Conservation (phyloP, 2,113 vertebrate species). For the Regulus satrapa region DNA sequence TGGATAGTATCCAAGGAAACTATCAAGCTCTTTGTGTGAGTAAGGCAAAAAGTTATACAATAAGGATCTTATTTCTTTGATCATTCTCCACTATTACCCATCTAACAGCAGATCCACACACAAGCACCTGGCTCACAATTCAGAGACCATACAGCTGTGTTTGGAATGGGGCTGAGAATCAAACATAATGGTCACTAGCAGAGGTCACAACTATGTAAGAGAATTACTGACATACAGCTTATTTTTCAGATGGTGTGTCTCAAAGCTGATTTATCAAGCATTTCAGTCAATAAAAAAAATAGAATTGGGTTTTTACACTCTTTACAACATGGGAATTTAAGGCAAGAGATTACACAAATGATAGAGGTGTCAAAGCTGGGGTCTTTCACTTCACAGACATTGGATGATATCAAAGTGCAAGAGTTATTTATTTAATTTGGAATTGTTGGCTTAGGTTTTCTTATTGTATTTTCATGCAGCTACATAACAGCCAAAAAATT, state of each 20-base stretch:
- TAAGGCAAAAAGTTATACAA: neutral
- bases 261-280: neutral
- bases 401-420: neutral
- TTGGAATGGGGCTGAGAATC: neutral
- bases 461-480: neutral
- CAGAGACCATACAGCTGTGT: neutral
- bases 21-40: neutral
- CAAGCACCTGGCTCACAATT: neutral
- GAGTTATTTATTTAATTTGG: neutral
- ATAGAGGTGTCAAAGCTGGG: neutral
- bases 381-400: neutral
- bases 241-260: neutral
- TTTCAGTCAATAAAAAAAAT: neutral
- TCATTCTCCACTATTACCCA: neutral
- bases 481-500: neutral
- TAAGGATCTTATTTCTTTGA: neutral
- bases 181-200: neutral
- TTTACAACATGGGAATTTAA: neutral
- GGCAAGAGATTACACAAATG: neutral
- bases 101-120: neutral
- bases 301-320: neutral
- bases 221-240: neutral
- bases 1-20: slow-evolving; percentile 36
- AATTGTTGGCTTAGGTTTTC: neutral
- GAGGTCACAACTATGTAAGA: neutral